These are phyloP conservation scores for Notolepis coatsorum DNA, from an alignment of 2,797 vertebrate genomes.

Conservation along the genomic window DNA sequence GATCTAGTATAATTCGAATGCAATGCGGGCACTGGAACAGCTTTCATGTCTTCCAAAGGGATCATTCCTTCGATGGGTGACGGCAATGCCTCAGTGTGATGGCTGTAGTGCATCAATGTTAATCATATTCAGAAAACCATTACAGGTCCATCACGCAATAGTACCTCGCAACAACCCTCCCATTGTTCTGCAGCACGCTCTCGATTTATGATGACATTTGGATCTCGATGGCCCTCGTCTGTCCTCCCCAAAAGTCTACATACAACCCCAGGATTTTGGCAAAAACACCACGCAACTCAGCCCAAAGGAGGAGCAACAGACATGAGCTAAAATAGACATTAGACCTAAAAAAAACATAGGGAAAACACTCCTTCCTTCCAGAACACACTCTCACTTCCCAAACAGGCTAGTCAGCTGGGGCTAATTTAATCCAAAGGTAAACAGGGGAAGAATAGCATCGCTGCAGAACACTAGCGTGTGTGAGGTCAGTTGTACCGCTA, in stretches of 20 bases:
- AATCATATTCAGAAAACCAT: background rate
- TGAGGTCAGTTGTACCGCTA: conserved; percentile 60
- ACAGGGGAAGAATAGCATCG: conserved; percentile 61
- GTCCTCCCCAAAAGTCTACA: conserved; percentile 45
- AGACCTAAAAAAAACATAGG: conserved; percentile 58
- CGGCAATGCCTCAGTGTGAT: background rate
- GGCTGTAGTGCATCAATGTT: background rate
- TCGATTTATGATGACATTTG: conserved; percentile 44
- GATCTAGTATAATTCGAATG: too few species aligned
- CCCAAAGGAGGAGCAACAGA: conserved; percentile 72
- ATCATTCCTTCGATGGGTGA: background rate
- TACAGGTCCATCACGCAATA: background rate
- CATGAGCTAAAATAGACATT: conserved; percentile 77
- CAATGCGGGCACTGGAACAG: background rate
- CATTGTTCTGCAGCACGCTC: conserved; percentile 30
- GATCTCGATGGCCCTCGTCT: conserved; percentile 49
- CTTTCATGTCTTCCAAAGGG: background rate
- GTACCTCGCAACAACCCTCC: conserved; percentile 9
- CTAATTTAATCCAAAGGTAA: conserved; percentile 70
- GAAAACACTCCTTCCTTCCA: conserved; percentile 65
- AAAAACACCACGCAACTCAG: conserved; percentile 56
- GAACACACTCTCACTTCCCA: conserved; percentile 68
- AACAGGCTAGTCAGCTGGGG: conserved; percentile 65
- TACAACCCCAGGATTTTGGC: conserved; percentile 68
- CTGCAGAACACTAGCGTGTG: conserved; percentile 58